Base-by-base conservation (phyloP, 2,888 invertebrate species). In the Muscina levida region DNA sequence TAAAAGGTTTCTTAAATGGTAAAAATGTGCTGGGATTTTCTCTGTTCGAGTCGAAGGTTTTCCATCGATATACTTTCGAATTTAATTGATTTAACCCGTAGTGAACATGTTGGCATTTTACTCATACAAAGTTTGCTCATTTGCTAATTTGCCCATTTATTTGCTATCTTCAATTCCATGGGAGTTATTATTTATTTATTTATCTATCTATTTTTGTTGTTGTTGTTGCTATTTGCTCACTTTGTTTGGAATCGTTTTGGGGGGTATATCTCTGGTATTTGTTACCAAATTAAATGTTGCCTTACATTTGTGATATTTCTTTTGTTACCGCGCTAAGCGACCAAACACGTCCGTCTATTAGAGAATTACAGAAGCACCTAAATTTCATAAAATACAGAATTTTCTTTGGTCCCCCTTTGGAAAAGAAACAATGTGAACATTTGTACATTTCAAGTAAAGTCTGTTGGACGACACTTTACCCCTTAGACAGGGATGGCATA, bases 341-440 rank as follows among this genome's bases (percentile, higher is more conserved):
- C 57, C 76, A 83, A 84, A 84, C 85, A 87, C 87, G 87, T 87
- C 87, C 87, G 87, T 85, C 85, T 87, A 84, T 84, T 83, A 82
- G 85, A 82, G 84, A 84, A 83, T 83, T 84, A 84, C 85, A 86
- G 85, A 84, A 88, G 87, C 85, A 85, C 86, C 87, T 87, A 83
- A 87, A 88, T 59, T 74, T 39, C 26, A 31, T 84, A 85, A 86
- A 86, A 87, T 86, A 88, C 86, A 87, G 85, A 84, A 76, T 78
- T 77, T 84, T 83, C 79, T 77, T 74, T 66, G 17, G 70, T 72
- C 48, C 65, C 62, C 68, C 68, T 51, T n/a, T n/a, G n/a, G n/a
- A n/a, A 73, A 31, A 31, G 31, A 46, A 65, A n/a, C n/a, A n/a
- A 44, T 44, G 42, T 19, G 42, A 67, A 37, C n/a, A n/a, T n/a